These are phyloP conservation scores for Fragum sueziense DNA, from an alignment of 2,888 invertebrate species.

Conservation along the genomic window DNA sequence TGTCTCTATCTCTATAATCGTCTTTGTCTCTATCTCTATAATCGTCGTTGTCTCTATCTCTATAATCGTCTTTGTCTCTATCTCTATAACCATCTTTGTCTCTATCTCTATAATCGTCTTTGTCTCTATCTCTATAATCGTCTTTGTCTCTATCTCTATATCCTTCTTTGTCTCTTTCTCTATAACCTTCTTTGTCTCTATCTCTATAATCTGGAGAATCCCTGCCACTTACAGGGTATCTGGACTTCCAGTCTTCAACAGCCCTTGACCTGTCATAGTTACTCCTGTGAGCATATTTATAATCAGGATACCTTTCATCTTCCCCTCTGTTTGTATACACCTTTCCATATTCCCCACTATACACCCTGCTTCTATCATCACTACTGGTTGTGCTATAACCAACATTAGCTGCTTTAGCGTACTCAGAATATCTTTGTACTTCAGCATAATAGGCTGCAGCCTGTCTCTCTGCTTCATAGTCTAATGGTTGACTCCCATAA, in stretches of 20 bases:
- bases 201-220: constrained; percentile 3
- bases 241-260: not conserved
- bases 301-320: not conserved
- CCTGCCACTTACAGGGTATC: not conserved
- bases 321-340: not conserved
- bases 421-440: not conserved
- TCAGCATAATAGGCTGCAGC: not conserved
- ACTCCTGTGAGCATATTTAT: not conserved
- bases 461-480: not conserved
- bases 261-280: not conserved
- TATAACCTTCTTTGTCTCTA: not conserved
- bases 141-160: not conserved
- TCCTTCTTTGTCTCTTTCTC: not conserved
- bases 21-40: not conserved
- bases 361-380: not conserved
- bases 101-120: not conserved
- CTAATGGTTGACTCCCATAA: not conserved
- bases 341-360: not conserved
- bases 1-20: not conserved
- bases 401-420: not conserved
- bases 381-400: too few relatives aligned
- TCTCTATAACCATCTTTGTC: not conserved
- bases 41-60: not conserved
- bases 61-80: not conserved
- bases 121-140: not conserved